Base-by-base conservation (phyloP, 2,888 invertebrate species). In the Hyalella azteca region DNA sequence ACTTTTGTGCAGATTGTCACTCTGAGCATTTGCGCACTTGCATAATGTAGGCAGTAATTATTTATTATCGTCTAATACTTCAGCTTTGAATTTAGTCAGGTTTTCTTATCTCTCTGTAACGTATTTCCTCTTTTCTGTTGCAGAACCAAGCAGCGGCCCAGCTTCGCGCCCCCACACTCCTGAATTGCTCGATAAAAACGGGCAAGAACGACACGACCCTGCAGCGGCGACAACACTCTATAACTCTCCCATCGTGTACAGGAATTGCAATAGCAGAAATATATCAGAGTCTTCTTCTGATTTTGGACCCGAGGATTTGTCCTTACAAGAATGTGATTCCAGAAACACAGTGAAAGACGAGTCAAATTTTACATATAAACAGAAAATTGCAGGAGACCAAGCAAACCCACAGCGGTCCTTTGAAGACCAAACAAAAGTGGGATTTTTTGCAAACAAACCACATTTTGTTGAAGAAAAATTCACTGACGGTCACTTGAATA, bases 121-220 rank as follows among this genome's bases (percentile, higher is more conserved):
- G 29, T 54, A 7, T 54, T 54, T 15, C 29, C 26, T 54, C 13
- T 54, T 54, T 13, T 54, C 54, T 2, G 22, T n/a, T 54, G 66
- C 66, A 66, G 66, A 66, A 66, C 36, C 36, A 32, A 66, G 66
- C 26, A 66, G 66, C 19, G 66, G 66, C 36, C 29, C 66, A 7
- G 36, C 66, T 11, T 66, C 66, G 5, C 66, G 66, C 7, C 66
- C 66, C 36, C 19, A 66, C 39, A 36, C 66, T 32, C 66, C 66
- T 19, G 66, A 66, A 66, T 5, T 36, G 13, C 19, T 7, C 26
- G 26, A 2, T 22, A 54, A 54, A 54, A 26, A 13, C 54, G 13
- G 26, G 19, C n/a, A 26, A 2, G 22, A 26, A 54, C 26, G 54
- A 54, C 5, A n/a, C 22, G 7, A 26, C 7, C 26, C 26, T 2